These are phyloP conservation scores for Sycophaga agraensis DNA, from an alignment of 1,140 invertebrate genomes.

Conservation along the genomic window DNA sequence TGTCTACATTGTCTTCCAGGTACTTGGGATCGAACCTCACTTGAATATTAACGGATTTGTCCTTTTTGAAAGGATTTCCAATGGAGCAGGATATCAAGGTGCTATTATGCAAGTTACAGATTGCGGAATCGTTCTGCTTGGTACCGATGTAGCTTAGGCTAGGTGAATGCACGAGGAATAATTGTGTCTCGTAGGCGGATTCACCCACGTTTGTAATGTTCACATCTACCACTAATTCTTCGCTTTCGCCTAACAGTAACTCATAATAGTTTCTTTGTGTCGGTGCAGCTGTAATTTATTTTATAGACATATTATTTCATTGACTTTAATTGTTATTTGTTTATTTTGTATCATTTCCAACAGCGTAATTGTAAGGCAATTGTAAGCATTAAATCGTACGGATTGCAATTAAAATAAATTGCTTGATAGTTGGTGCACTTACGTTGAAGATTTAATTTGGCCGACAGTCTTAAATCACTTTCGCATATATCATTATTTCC, in stretches of 20 bases:
- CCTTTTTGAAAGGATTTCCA: constrained; percentile 84
- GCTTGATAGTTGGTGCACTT: constrained; percentile 36
- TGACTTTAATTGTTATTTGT: background rate
- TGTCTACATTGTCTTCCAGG: constrained; percentile 68
- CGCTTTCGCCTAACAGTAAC: constrained; percentile 70
- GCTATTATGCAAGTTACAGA: constrained; percentile 72
- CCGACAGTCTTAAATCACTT: constrained; percentile 77
- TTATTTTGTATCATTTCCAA: too few species aligned
- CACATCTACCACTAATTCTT: constrained; percentile 76
- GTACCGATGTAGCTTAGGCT: constrained; percentile 78
- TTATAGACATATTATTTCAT: background rate
- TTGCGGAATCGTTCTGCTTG: constrained; percentile 59
- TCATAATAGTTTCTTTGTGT: constrained; percentile 50
- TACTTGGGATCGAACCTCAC: constrained; percentile 79
- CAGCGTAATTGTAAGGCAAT: too few species aligned
- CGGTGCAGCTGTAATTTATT: constrained; percentile 36
- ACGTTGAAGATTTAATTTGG: constrained; percentile 65
- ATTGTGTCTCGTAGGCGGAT: constrained; percentile 86
- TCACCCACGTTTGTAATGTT: constrained; percentile 78
- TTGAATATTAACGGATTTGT: constrained; percentile 63
- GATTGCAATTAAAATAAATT: background rate
- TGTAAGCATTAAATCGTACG: background rate
- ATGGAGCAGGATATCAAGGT: constrained; percentile 78
- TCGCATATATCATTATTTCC: constrained; percentile 86
- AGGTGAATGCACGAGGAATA: constrained; percentile 78